These are phyloP conservation scores for Rhinichthys klamathensis DNA, from an alignment of 2,113 vertebrate species.

Conservation along the genomic window DNA sequence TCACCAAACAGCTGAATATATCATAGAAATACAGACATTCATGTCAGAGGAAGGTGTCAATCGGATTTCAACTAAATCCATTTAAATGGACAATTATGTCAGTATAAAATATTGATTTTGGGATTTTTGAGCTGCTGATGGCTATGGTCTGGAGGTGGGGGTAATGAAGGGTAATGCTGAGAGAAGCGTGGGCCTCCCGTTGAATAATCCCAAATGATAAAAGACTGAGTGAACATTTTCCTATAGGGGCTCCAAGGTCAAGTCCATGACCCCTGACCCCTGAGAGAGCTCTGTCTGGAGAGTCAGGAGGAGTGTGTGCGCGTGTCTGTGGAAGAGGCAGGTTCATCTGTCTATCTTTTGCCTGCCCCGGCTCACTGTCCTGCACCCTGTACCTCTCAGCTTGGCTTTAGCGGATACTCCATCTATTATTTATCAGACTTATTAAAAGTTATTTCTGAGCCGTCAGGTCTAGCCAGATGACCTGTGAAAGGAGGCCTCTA, in stretches of 20 bases:
- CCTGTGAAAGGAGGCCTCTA: slow-evolving; percentile 71
- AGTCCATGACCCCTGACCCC: slow-evolving; percentile 79
- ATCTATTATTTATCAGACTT: slow-evolving; percentile 83
- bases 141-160: slow-evolving; percentile 58
- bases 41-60: slow-evolving; percentile 11
- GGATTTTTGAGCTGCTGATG: slow-evolving; percentile 64
- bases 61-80: slow-evolving; percentile 55
- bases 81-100: slow-evolving; percentile 67
- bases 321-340: slow-evolving; percentile 48
- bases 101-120: slow-evolving; percentile 68
- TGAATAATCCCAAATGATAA: slow-evolving; percentile 77
- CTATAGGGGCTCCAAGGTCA: slow-evolving; percentile 77
- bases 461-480: slow-evolving; percentile 78
- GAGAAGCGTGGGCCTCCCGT: slow-evolving; percentile 66
- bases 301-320: slow-evolving; percentile 63
- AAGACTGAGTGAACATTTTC: slow-evolving; percentile 73
- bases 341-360: slow-evolving; percentile 34
- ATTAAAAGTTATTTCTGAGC: slow-evolving; percentile 84
- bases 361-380: slow-evolving; percentile 63
- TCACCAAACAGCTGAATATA: background rate
- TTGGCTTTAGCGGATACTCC: slow-evolving; percentile 73
- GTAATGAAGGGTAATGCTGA: slow-evolving; percentile 73
- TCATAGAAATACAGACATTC: slow-evolving; percentile 14
- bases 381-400: slow-evolving; percentile 65
- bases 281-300: slow-evolving; percentile 71